These are phyloP conservation scores for Characodon lateralis DNA, from an alignment of 2,797 vertebrate species.

Conservation along the genomic window DNA sequence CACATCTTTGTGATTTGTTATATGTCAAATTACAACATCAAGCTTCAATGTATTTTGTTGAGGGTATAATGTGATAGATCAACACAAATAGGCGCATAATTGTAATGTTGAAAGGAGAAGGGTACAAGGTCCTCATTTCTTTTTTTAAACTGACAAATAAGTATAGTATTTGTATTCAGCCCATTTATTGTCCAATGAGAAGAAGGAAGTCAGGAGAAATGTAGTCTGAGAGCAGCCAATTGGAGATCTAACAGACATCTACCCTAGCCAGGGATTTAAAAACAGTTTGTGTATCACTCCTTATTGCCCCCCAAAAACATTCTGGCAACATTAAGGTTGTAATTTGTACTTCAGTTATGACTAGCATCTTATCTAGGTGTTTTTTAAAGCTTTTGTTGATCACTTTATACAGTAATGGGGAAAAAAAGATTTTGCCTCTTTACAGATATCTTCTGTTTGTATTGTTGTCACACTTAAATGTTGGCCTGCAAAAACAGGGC, in stretches of 20 bases:
- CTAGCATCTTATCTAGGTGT: neutral
- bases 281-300: neutral
- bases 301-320: neutral
- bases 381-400: too few relatives aligned
- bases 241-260: neutral
- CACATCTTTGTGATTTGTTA: neutral
- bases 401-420: too few relatives aligned
- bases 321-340: neutral
- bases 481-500: too few relatives aligned
- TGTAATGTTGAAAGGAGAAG: neutral
- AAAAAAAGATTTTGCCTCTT: too few relatives aligned
- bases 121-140: too few relatives aligned
- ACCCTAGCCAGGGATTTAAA: neutral
- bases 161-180: neutral
- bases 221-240: neutral
- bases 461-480: too few relatives aligned
- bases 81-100: neutral
- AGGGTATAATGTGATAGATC: too few relatives aligned
- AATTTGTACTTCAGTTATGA: neutral
- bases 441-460: too few relatives aligned
- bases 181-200: too few relatives aligned
- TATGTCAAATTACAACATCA: neutral
- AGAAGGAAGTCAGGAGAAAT: neutral
- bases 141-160: neutral
- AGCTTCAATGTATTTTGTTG: neutral